Evolutionary conservation across 2,797 vertebrate species (phyloP).

Genomic region (Xenops minutus): DNA sequence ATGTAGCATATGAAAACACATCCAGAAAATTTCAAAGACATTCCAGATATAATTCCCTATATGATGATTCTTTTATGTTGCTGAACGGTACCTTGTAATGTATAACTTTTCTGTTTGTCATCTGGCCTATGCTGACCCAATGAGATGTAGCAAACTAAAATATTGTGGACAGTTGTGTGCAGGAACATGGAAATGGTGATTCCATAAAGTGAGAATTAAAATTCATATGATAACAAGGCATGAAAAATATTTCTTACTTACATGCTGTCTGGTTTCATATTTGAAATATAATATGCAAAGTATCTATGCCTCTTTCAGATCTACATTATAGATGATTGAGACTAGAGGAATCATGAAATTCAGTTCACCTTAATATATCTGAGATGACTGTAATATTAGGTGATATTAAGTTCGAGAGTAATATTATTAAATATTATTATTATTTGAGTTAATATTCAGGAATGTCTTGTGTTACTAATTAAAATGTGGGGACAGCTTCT

Average conservation of each 20-base stretch:
- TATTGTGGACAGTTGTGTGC: not conserved
- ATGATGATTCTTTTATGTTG: not conserved
- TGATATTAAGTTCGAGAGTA: not conserved
- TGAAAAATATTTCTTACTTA: not conserved
- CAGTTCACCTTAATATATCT: not conserved
- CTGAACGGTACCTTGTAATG: not conserved
- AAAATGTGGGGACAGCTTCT: not conserved
- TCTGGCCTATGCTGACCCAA: not conserved
- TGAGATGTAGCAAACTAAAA: not conserved
- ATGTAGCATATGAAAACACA: not conserved
- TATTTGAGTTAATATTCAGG: not conserved
- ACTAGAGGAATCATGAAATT: not conserved
- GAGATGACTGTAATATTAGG: not conserved
- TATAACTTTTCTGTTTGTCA: not conserved
- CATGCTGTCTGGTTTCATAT: not conserved
- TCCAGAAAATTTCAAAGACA: constrained; percentile 7
- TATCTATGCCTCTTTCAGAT: not conserved
- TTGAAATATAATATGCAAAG: not conserved
- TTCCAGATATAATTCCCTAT: constrained; percentile 1
- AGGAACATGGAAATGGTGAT: not conserved
- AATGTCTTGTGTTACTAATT: not conserved
- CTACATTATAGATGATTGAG: not conserved
- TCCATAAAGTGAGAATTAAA: not conserved
- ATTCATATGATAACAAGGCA: not conserved
- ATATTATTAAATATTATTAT: not conserved